Evolutionary conservation across 2,113 vertebrate species (phyloP).

Genomic region (Suricata suricatta): DNA sequence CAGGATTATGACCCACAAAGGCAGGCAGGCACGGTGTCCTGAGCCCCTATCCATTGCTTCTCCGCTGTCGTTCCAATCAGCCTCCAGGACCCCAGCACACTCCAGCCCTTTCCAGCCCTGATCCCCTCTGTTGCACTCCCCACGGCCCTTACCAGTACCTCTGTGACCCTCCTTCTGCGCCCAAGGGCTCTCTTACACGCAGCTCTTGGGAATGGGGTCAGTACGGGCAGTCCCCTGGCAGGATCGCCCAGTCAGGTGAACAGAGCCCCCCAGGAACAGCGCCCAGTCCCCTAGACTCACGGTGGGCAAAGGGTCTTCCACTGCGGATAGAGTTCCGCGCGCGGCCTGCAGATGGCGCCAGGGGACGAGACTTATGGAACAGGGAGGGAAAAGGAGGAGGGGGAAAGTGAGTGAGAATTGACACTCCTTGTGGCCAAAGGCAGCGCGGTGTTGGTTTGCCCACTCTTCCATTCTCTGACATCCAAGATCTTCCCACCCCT

Average conservation of each 20-base stretch:
- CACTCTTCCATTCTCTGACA: background rate
- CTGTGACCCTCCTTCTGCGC: fast-evolving
- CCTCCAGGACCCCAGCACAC: background rate
- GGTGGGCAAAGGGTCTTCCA: fast-evolving
- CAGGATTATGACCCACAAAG: background rate
- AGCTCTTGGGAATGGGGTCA: background rate
- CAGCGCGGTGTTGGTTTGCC: background rate
- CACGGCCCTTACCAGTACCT: background rate
- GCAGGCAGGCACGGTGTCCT: background rate
- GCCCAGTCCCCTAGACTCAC: fast-evolving
- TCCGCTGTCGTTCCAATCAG: too few species aligned
- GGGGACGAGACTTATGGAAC: fast-evolving
- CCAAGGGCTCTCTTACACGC: background rate
- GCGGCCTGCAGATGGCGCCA: background rate
- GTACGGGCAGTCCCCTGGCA: fast-evolving
- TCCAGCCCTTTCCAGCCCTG: background rate
- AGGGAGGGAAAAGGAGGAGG: fast-evolving
- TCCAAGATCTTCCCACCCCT: fast-evolving
- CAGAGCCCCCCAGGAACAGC: fast-evolving
- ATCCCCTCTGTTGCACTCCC: background rate
- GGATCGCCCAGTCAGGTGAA: fast-evolving
- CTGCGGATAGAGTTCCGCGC: fast-evolving
- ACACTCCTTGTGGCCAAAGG: background rate
- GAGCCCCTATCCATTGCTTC: background rate
- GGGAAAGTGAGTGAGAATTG: background rate